Base-by-base conservation (phyloP, 2,888 invertebrate genomes). In the Gisinianus flammeolus region DNA sequence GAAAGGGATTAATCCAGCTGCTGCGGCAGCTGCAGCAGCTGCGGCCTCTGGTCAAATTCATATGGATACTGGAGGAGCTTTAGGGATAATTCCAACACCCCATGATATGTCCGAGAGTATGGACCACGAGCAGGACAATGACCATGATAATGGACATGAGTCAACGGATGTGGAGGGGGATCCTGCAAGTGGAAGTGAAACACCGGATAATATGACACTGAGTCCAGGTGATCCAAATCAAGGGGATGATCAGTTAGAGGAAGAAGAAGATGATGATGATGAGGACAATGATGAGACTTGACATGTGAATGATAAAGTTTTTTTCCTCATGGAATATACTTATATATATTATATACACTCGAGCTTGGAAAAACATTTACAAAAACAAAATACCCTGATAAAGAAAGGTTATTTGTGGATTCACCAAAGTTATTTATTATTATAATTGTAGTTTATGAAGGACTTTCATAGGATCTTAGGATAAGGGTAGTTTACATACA, bases 1-100 rank as follows among this genome's bases (percentile, higher is more conserved):
- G 19, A 82, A 83, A 68, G 81, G 79, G n/a, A 82, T 83, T 67
- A 83, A 79, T 64, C 81, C 73, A 22, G 80, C 75, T 28, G 62
- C 68, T 24, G 78, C 70, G 26, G n/a, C n/a, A n/a, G n/a, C n/a
- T n/a, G n/a, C n/a, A n/a, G n/a, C n/a, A n/a, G n/a, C n/a, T n/a
- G n/a, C n/a, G n/a, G n/a, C n/a, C n/a, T n/a, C n/a, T n/a, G 73
- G 70, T 28, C 74, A 74, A 64, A 22, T n/a, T 67, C n/a, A 52
- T 24, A 44, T 24, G 3, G 28, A 35, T 16, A 28, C 73, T 24
- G 58, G 44, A 16, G 2, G 12, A 6, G 3, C 44, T 1, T n/a
- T n/a, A n/a, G n/a, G n/a, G n/a, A n/a, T n/a, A n/a, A 12, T 19
- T 44, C 56, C 72, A 22, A 12, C 44, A 16, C 28, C 66, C 4